These are phyloP conservation scores for Sebastes reedi DNA, from an alignment of 2,797 vertebrate species.

Conservation along the genomic window DNA sequence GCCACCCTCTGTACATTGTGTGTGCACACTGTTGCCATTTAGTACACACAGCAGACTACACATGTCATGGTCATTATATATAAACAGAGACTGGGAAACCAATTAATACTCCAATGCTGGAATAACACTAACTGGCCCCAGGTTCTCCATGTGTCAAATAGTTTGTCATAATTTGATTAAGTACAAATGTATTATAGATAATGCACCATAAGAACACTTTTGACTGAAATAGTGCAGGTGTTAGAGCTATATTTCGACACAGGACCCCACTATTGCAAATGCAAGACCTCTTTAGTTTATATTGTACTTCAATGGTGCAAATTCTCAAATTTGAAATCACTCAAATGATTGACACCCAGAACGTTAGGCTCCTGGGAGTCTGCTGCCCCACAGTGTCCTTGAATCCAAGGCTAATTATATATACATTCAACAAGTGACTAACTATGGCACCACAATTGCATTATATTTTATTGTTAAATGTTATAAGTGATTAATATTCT, in stretches of 20 bases:
- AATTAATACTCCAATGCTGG: background rate
- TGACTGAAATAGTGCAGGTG: background rate
- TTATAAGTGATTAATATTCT: background rate
- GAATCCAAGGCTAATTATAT: background rate
- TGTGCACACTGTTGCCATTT: background rate
- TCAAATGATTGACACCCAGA: background rate
- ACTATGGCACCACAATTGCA: background rate
- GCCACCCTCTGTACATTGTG: background rate
- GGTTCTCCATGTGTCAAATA: background rate
- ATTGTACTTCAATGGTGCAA: background rate
- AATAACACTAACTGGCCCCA: background rate
- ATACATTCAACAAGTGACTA: too few relatives aligned
- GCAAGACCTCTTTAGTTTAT: background rate
- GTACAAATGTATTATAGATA: background rate
- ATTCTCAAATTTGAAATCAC: background rate
- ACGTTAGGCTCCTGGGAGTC: background rate
- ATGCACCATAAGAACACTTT: background rate
- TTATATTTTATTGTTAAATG: background rate
- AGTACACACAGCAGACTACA: background rate
- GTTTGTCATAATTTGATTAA: background rate
- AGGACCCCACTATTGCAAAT: background rate
- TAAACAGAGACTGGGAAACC: background rate
- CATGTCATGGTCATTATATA: background rate
- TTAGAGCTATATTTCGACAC: background rate
- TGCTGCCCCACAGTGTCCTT: background rate